phyloP scores from a whole-genome alignment of 2,797 vertebrate genomes.

The Pogoniulus pusillus region DNA sequence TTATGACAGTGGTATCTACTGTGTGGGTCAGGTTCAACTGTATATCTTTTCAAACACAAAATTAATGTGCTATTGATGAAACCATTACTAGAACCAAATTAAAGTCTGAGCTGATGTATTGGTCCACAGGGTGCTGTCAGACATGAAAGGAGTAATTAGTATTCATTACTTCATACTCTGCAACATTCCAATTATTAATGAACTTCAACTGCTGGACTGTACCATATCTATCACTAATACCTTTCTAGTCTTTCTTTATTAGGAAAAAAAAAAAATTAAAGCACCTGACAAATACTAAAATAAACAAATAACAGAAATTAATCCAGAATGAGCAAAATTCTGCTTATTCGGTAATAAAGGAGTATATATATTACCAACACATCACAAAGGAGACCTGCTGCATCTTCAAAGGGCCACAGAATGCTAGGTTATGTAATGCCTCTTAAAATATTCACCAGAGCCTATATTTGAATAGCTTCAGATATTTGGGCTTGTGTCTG shows the following conservation, averaged over 20 bases:
- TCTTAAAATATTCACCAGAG: neutral
- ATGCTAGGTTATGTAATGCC: neutral
- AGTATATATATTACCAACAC: neutral
- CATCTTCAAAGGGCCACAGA: neutral
- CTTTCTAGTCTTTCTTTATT: conserved; percentile 87
- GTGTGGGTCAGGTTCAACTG: conserved; percentile 93
- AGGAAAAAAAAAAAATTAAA: conserved; percentile 75
- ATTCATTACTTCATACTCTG: conserved; percentile 99
- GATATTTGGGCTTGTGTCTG: neutral
- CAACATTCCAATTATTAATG: conserved; percentile 99
- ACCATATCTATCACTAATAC: conserved; percentile 93
- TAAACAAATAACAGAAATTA: conserved; percentile 13
- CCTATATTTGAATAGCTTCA: neutral
- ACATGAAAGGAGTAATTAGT: conserved; percentile 99
- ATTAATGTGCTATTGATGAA: conserved; percentile 99
- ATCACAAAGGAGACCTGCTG: neutral
- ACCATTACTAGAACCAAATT: conserved; percentile 99
- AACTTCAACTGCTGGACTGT: conserved; percentile 94
- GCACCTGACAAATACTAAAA: conserved; percentile 41
- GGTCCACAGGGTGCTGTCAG: conserved; percentile 94
- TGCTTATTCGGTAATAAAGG: neutral
- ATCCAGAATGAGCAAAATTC: neutral
- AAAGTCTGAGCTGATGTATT: conserved; percentile 99
- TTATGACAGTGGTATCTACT: conserved; percentile 85
- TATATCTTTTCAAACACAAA: conserved; percentile 98